Base-by-base conservation (phyloP, 2,113 vertebrate genomes). In the Serilophus lunatus region DNA sequence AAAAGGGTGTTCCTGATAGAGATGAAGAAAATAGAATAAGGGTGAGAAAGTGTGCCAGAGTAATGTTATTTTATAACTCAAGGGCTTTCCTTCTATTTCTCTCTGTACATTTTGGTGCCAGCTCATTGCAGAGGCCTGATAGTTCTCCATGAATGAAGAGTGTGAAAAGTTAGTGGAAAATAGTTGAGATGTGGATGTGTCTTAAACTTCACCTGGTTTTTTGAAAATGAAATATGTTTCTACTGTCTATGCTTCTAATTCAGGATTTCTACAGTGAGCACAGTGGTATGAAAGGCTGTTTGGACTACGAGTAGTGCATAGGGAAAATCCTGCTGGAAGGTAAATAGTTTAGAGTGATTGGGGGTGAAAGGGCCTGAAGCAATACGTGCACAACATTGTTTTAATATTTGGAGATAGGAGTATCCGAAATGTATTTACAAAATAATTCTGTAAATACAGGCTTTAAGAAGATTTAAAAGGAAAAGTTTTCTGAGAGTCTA, bases 321-420 rank as follows among this genome's bases (percentile, higher is more conserved):
- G 38, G 44, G 65, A 44, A 68, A 70, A 74, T 81, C 25, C 28
- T 81, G 25, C 63, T 75, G 24, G 6, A 66, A 53, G 51, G 26
- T 68, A 36, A 76, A 61, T 22, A 80, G 25, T 78, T 78, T 18
- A 54, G 26, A 36, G 51, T 68, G 16, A 12, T 0, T 17, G 33
- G n/a, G 57, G 31, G 24, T 47, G 26, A n/a, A 49, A 82, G 71
- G 69, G 63, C 63, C 66, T 85, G 28, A 50, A 49, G 45, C 22
- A 70, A 19, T 50, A 17, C 0, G 0, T 63, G 18, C 1, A 4
- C 7, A 14, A 18, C 3, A 6, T 74, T 65, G 40, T 23, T 75
- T 7, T 0, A 4, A 4, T 64, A 35, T 75, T 33, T 78, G 64
- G 89, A 38, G 38, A 18, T 18, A 20, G 8, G 29, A 81, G 29